phyloP scores from a whole-genome alignment of 2,797 vertebrate genomes.

The Bufotes viridis region DNA sequence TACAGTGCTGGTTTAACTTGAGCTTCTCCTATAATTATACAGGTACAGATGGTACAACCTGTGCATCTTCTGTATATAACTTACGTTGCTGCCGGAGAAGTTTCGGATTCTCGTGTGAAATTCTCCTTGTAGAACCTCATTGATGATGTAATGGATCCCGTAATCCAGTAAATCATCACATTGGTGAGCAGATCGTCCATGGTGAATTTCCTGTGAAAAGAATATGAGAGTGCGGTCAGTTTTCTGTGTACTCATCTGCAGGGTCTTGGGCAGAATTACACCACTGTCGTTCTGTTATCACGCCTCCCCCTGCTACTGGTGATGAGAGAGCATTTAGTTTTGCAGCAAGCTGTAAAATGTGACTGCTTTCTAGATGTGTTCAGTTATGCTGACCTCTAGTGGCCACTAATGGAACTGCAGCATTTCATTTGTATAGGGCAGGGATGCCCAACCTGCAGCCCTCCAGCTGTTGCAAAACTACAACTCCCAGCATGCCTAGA shows the following conservation, averaged over 20 bases:
- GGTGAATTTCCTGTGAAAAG: constrained; percentile 78
- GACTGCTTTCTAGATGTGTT: not conserved
- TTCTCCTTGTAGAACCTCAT: constrained; percentile 94
- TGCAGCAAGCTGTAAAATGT: not conserved
- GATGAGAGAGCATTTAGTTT: not conserved
- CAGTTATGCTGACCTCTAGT: not conserved
- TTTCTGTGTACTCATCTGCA: no score
- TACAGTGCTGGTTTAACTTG: not conserved
- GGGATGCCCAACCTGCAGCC: no score
- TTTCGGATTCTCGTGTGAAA: constrained; percentile 59
- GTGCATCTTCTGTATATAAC: no score
- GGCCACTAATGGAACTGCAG: not conserved
- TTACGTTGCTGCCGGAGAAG: constrained; percentile 72
- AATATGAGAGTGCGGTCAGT: not conserved
- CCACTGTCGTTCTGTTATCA: not conserved
- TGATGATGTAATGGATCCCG: constrained; percentile 83
- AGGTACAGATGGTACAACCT: not conserved
- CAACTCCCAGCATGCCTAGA: no score
- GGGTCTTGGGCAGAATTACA: not conserved
- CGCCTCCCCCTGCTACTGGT: no score
- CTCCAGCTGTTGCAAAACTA: no score
- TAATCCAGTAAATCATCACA: constrained; percentile 92
- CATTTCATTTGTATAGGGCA: not conserved
- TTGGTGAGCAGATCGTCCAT: constrained; percentile 88
- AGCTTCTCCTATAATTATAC: not conserved